A percentile compares a stretch with the other conserved stretches of the same genome.
These are phyloP conservation scores for Sebastes itinus DNA, from an alignment of 2,797 vertebrate species.

Conservation along the genomic window DNA sequence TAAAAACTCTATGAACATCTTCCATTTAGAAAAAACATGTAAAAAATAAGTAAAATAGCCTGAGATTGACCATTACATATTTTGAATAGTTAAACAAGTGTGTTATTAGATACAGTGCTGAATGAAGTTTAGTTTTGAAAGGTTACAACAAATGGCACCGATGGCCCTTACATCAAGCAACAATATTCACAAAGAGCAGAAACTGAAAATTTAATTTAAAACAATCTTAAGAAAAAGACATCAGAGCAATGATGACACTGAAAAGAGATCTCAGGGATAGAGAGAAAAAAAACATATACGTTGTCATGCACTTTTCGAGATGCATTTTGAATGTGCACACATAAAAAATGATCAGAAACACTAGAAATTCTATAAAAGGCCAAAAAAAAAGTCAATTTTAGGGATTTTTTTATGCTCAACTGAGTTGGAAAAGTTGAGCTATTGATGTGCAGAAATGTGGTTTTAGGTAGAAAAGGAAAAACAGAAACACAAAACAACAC, in stretches of 20 bases:
- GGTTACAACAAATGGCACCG: too few relatives aligned
- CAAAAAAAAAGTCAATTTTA: neutral
- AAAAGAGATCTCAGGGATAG: neutral
- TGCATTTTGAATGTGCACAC: neutral
- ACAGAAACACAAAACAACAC: neutral
- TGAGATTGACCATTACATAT: too few relatives aligned
- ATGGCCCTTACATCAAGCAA: too few relatives aligned
- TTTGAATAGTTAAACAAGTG: too few relatives aligned
- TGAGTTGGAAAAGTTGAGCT: neutral
- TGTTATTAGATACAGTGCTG: too few relatives aligned
- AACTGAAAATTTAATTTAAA: neutral
- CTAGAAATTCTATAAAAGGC: neutral
- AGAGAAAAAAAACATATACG: neutral
- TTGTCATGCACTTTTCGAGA: neutral
- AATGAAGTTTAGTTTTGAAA: too few relatives aligned
- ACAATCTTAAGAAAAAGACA: neutral
- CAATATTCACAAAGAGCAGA: neutral
- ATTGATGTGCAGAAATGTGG: neutral
- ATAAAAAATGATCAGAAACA: neutral
- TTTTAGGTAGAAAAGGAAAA: neutral
- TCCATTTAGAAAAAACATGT: too few relatives aligned
- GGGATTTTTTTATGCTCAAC: neutral
- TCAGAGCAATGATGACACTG: neutral
- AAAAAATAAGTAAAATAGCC: too few relatives aligned
- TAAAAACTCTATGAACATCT: too few relatives aligned